Conservation (phyloP, 1,140 invertebrate species). For the Ladona fulva region DNA sequence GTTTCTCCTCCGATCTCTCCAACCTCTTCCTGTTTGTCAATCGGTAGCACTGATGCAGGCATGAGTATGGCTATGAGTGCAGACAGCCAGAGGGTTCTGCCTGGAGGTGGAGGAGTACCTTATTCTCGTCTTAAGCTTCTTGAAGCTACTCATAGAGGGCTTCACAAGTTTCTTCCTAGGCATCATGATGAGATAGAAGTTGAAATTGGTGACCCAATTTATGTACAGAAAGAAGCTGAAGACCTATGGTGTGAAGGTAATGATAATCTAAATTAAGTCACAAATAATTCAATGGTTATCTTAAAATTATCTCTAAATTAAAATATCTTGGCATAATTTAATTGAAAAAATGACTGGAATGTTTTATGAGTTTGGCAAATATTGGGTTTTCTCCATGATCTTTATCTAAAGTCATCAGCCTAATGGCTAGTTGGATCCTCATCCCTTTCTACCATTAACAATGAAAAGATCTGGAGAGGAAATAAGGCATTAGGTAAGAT, state of each 20-base stretch:
- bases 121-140: conserved; percentile 75
- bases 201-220: conserved; percentile 95
- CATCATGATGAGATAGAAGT: conserved; percentile 93
- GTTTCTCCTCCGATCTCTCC: not conserved
- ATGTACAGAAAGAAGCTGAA: conserved; percentile 92
- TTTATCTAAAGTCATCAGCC: too few relatives aligned
- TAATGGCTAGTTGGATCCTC: too few relatives aligned
- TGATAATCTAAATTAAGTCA: too few relatives aligned
- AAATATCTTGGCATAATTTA: too few relatives aligned
- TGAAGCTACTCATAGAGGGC: conserved; percentile 89
- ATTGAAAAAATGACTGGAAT: too few relatives aligned
- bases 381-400: too few relatives aligned
- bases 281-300: too few relatives aligned
- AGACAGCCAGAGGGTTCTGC: not conserved
- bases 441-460: too few relatives aligned
- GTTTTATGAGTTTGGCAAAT: too few relatives aligned
- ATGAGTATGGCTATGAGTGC: not conserved
- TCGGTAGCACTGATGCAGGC: conserved; percentile 11
- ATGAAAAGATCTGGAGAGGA: too few relatives aligned
- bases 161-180: conserved; percentile 90
- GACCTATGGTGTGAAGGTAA: conserved; percentile 96
- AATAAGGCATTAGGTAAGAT: too few relatives aligned
- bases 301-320: too few relatives aligned
- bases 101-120: conserved; percentile 30
- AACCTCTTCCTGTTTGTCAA: conserved; percentile 16